phyloP scores from a whole-genome alignment of 2,113 vertebrate genomes.

The Lipophrys pholis region DNA sequence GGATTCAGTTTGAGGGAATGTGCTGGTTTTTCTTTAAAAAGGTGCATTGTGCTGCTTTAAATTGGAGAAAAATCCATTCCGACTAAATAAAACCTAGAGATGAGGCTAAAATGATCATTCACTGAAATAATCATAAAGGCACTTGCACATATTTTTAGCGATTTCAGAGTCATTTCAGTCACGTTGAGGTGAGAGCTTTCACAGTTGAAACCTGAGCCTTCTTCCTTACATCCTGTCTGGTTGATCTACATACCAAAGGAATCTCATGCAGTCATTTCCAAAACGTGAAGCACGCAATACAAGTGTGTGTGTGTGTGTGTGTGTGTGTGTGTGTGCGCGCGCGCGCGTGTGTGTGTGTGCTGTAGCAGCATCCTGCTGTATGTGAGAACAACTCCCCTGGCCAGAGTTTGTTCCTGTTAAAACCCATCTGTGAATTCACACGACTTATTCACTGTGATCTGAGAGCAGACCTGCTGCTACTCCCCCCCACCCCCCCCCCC shows the following conservation, averaged over 20 bases:
- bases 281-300: background rate
- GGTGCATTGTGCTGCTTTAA: background rate
- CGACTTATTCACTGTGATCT: slow-evolving; percentile 52
- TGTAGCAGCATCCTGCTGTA: slow-evolving; percentile 36
- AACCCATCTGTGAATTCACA: slow-evolving; percentile 63
- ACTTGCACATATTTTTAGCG: background rate
- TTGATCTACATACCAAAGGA: slow-evolving; percentile 11
- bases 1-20: background rate
- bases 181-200: background rate
- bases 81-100: background rate
- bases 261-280: slow-evolving; percentile 12
- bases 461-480: slow-evolving; percentile 53
- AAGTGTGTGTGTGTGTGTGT: background rate
- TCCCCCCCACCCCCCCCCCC: slow-evolving; percentile 35
- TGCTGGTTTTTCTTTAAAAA: background rate
- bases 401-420: slow-evolving; percentile 65
- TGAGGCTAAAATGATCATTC: background rate
- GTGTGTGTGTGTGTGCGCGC: slow-evolving; percentile 32
- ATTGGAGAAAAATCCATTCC: background rate
- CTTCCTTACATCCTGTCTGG: background rate
- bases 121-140: background rate
- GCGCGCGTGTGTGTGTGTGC: slow-evolving; percentile 42
- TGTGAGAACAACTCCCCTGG: slow-evolving; percentile 59
- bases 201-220: background rate
- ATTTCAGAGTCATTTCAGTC: background rate